Base-by-base conservation (phyloP, 2,888 invertebrate species). In the Megaustenia siamemsis region DNA sequence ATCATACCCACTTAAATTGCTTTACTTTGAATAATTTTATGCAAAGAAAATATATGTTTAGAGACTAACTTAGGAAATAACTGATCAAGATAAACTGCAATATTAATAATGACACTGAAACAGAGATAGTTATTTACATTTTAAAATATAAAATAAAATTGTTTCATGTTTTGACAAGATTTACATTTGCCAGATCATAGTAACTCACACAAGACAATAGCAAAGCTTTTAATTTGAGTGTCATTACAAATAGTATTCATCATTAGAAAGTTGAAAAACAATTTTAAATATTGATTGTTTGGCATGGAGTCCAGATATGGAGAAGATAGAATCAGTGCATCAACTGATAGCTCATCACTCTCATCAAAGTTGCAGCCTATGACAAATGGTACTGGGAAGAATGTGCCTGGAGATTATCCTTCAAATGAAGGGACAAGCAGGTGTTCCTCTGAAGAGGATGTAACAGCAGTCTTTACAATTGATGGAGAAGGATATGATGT, bases 401-500 rank as follows among this genome's bases (percentile, higher is more conserved):
- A 24, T 5, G 68, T 24, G 10, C 6, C 2, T 21, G 35, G 49
- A 35, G 8, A 35, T 15, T 18, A 53, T 43, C 15, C 40, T 12
- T 0, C 8, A 24, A 10, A 8, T 38, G 32, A 43, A 32, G 18
- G 6, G 1, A 18, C n/a, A 45, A 66, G 63, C 6, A 66, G 66
- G 24, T 63, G 21, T 40, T 0, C 21, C 5, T 32, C 21, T 32
- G 66, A 60, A 56, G 75, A 80, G 15, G 75, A 80, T 38, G n/a
- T 45, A 28, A 84, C 80, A 35, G 84, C 84, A 28, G 84, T 91
- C 35, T 92, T 92, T 85, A 90, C 91, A 81, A 89, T 91, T 15
- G 89, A 89, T 83, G 89, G 90, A 10, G 90, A 90, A 35, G 92
- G 91, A 15, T 91, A 87, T 86, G 92, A 92, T 86, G 91, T 91